These are phyloP conservation scores for Polydrusus pterygomalis DNA, from an alignment of 2,888 invertebrate genomes.

Conservation along the genomic window DNA sequence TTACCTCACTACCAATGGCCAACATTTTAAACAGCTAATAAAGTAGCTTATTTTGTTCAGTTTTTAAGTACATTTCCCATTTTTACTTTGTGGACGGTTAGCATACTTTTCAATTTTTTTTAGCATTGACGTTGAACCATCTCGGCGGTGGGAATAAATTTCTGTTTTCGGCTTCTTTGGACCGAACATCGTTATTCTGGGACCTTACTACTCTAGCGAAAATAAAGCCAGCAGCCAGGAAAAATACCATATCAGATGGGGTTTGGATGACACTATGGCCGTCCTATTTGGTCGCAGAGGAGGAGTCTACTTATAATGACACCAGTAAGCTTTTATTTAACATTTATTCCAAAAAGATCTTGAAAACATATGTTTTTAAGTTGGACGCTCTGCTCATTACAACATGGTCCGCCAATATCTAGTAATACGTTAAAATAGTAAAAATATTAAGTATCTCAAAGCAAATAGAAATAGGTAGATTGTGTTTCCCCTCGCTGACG, in stretches of 20 bases:
- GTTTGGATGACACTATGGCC: slow-evolving; percentile 75
- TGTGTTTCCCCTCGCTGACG: too few relatives aligned
- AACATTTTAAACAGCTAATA: too few relatives aligned
- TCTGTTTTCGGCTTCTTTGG: slow-evolving; percentile 79
- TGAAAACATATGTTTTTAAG: too few relatives aligned
- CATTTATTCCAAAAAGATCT: too few relatives aligned
- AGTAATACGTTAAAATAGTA: too few relatives aligned
- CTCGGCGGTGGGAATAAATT: slow-evolving; percentile 77
- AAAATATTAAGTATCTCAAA: too few relatives aligned
- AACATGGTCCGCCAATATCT: too few relatives aligned
- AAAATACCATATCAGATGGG: slow-evolving; percentile 72
- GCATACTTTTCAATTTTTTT: slow-evolving; percentile 41
- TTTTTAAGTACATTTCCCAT: too few relatives aligned
- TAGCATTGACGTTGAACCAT: slow-evolving; percentile 72
- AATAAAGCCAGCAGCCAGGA: slow-evolving; percentile 66
- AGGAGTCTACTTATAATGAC: slow-evolving; percentile 68
- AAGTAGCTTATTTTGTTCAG: too few relatives aligned
- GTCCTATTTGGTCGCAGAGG: slow-evolving; percentile 69
- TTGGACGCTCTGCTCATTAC: too few relatives aligned
- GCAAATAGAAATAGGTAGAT: too few relatives aligned
- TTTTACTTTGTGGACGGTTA: background rate
- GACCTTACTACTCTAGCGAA: slow-evolving; percentile 74
- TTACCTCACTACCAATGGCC: too few relatives aligned
- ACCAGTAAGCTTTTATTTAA: slow-evolving; percentile 68
- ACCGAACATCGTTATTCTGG: slow-evolving; percentile 82